phyloP scores from a whole-genome alignment of 2,797 vertebrate genomes.

The Phalanger gymnotis region DNA sequence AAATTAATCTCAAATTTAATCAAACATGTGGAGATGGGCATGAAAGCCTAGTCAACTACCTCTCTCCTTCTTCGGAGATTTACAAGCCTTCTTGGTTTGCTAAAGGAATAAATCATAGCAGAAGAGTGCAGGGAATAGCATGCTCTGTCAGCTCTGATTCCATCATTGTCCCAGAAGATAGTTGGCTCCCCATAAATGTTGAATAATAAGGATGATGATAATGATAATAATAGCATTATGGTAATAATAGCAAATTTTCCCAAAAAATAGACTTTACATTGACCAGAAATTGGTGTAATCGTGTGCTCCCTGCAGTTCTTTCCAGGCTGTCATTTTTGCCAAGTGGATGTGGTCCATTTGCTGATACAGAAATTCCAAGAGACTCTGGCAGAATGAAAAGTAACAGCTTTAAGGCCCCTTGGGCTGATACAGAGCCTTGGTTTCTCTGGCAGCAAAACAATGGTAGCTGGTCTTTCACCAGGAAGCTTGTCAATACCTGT shows the following conservation, averaged over 20 bases:
- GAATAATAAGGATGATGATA: slow-evolving; percentile 13
- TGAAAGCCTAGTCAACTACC: neutral
- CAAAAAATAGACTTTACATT: neutral
- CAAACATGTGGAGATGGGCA: slow-evolving; percentile 2
- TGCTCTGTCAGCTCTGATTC: neutral
- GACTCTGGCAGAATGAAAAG: slow-evolving; percentile 45
- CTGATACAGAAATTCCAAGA: slow-evolving; percentile 29
- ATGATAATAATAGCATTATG: slow-evolving; percentile 2
- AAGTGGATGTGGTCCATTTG: slow-evolving; percentile 54
- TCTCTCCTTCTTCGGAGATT: neutral
- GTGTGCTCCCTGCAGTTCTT: neutral
- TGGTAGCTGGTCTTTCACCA: neutral
- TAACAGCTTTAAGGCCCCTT: neutral
- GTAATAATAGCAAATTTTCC: slow-evolving; percentile 22
- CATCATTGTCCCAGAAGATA: slow-evolving; percentile 28
- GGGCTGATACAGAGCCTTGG: neutral
- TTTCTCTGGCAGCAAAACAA: neutral
- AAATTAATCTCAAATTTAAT: neutral
- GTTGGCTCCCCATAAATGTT: slow-evolving; percentile 14
- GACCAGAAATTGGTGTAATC: slow-evolving; percentile 50
- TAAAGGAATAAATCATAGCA: neutral
- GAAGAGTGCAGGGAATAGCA: neutral
- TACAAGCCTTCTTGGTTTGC: neutral
- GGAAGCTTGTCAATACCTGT: slow-evolving; percentile 70
- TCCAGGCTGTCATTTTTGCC: neutral